These are phyloP conservation scores for Vidua chalybeata DNA, from an alignment of 2,113 vertebrate species.

Conservation along the genomic window DNA sequence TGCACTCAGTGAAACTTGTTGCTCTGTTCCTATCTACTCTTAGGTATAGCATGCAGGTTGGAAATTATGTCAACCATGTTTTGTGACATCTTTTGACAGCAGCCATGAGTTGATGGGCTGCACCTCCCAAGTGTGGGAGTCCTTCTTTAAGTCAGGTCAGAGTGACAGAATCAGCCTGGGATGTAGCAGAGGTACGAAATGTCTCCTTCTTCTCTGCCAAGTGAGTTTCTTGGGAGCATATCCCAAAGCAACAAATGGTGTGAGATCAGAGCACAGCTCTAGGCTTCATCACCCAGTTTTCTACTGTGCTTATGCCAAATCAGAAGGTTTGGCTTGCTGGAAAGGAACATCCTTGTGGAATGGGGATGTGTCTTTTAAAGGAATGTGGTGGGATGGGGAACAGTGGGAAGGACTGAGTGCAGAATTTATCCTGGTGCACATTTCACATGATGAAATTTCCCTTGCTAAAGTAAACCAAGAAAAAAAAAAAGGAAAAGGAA, in stretches of 20 bases:
- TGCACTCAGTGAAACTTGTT: neutral
- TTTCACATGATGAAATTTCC: neutral
- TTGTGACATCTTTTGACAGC: neutral
- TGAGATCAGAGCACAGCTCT: neutral
- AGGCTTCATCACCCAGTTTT: neutral
- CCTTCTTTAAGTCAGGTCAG: neutral
- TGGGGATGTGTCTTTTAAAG: neutral
- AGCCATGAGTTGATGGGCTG: neutral
- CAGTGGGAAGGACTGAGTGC: neutral
- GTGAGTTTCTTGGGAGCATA: neutral
- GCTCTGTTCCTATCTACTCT: neutral
- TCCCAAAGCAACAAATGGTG: neutral
- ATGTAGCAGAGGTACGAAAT: neutral
- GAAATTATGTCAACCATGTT: neutral
- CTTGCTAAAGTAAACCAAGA: neutral
- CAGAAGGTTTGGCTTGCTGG: constrained; percentile 13
- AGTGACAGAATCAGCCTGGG: neutral
- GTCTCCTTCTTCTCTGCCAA: neutral
- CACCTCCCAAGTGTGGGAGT: neutral
- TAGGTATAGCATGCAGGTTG: neutral
- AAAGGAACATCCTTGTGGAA: neutral
- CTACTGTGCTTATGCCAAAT: neutral
- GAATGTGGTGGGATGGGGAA: neutral
- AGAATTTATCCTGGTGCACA: neutral
- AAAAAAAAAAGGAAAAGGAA: neutral